These are phyloP conservation scores for Colius striatus DNA, from an alignment of 2,113 vertebrate species.

Conservation along the genomic window DNA sequence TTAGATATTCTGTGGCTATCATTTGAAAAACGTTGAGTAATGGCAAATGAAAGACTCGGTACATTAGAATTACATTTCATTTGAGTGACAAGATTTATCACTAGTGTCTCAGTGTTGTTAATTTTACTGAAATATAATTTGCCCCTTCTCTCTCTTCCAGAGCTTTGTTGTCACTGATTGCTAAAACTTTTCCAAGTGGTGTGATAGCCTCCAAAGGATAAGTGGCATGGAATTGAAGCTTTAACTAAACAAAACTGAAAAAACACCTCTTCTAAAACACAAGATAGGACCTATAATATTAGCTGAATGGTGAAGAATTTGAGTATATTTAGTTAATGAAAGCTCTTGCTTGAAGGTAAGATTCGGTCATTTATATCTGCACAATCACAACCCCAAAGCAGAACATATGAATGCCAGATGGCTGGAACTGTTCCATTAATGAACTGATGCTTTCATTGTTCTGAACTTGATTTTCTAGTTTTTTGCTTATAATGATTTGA, in stretches of 20 bases:
- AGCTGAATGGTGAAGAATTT: constrained; percentile 57
- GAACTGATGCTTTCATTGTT: constrained; percentile 79
- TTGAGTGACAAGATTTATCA: neutral
- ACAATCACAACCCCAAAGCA: constrained; percentile 56
- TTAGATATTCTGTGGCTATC: neutral
- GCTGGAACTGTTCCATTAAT: constrained; percentile 77
- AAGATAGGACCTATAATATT: constrained; percentile 29
- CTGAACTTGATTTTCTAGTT: constrained; percentile 75
- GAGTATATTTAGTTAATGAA: constrained; percentile 70
- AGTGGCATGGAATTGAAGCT: neutral
- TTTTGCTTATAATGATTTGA: constrained; percentile 71
- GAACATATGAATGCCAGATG: constrained; percentile 82
- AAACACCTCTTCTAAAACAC: neutral
- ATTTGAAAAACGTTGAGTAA: constrained; percentile 4
- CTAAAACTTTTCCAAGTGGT: neutral
- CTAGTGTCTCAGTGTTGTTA: neutral
- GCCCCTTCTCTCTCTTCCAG: neutral
- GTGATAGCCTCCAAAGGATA: neutral
- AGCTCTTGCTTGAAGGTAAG: constrained; percentile 74
- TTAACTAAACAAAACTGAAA: neutral
- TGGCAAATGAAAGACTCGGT: neutral
- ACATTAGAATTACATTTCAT: neutral
- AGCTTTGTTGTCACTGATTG: neutral
- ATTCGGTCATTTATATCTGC: constrained; percentile 72
- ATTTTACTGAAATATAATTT: neutral